Percentiles rank a stretch among this genome's conserved stretches.
Evolutionary conservation across 2,113 vertebrate genomes (phyloP).

Genomic region (Salvelinus namaycush): DNA sequence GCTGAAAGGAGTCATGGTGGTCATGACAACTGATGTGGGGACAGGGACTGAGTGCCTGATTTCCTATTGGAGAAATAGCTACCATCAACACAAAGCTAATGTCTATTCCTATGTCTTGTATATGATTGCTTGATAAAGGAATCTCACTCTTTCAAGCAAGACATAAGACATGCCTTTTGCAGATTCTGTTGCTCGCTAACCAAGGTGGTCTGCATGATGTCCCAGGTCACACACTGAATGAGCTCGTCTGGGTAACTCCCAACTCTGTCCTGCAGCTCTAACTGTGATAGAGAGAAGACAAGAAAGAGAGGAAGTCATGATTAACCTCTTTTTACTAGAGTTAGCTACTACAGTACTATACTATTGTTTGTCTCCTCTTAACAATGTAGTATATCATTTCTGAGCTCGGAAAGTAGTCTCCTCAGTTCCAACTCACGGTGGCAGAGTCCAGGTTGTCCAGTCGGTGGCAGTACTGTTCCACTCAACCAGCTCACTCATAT

Average conservation of each 20-base stretch:
- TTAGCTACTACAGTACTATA: neutral
- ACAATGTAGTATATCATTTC: too few species aligned
- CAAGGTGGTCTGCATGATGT: slow-evolving; percentile 66
- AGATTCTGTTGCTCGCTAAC: slow-evolving; percentile 10
- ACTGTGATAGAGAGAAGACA: slow-evolving; percentile 40
- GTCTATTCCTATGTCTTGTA: neutral
- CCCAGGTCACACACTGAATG: slow-evolving; percentile 71
- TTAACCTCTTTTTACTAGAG: neutral
- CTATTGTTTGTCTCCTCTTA: too few species aligned
- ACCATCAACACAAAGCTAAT: neutral
- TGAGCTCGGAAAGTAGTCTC: too few species aligned
- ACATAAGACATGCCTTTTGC: slow-evolving; percentile 40
- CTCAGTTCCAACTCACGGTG: slow-evolving; percentile 50
- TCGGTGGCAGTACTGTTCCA: slow-evolving; percentile 54
- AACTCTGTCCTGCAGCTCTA: slow-evolving; percentile 51
- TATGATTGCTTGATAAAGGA: neutral
- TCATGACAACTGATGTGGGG: neutral
- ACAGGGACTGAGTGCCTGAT: neutral
- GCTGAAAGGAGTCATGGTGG: neutral
- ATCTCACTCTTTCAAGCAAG: neutral
- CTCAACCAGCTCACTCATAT: slow-evolving; percentile 3
- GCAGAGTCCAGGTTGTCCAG: slow-evolving; percentile 58
- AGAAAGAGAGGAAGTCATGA: neutral
- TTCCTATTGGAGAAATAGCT: neutral
- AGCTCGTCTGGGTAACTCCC: slow-evolving; percentile 60